A percentile compares a stretch with the other conserved stretches of the same genome.
phyloP scores from a whole-genome alignment of 2,888 invertebrate species.

The Ischnura elegans region DNA sequence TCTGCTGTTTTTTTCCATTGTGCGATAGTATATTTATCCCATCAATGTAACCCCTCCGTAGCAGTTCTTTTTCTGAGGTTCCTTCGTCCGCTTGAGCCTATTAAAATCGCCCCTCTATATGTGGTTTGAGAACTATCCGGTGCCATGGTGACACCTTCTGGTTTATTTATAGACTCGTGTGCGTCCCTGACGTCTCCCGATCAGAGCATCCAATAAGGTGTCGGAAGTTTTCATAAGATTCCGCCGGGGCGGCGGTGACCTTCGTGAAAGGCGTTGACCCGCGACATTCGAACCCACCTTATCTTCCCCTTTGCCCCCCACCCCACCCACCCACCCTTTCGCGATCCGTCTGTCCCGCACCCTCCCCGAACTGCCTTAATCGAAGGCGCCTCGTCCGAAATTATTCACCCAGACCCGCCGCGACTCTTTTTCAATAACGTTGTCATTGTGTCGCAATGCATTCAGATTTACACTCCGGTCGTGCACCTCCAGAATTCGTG shows the following conservation, averaged over 20 bases:
- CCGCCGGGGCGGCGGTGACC: not conserved
- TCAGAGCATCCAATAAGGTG: not conserved
- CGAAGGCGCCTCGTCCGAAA: slow-evolving; percentile 21
- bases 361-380: not conserved
- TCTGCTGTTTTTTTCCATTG: too few species aligned
- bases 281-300: not conserved
- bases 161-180: not conserved
- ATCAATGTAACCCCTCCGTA: too few species aligned
- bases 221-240: slow-evolving; percentile 13
- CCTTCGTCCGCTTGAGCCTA: not conserved
- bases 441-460: slow-evolving; percentile 6
- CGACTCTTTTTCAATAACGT: not conserved
- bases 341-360: not conserved
- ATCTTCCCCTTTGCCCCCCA: too few species aligned
- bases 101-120: not conserved
- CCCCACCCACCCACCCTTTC: not conserved
- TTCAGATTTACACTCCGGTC: not conserved
- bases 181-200: not conserved
- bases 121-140: not conserved
- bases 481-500: not conserved
- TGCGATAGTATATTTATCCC: too few species aligned
- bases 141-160: not conserved
- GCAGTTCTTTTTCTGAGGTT: too few species aligned
- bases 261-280: slow-evolving; percentile 8
- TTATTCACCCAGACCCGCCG: not conserved